Base-by-base conservation (phyloP, 1,140 invertebrate genomes). In the Drosophila dunni region DNA sequence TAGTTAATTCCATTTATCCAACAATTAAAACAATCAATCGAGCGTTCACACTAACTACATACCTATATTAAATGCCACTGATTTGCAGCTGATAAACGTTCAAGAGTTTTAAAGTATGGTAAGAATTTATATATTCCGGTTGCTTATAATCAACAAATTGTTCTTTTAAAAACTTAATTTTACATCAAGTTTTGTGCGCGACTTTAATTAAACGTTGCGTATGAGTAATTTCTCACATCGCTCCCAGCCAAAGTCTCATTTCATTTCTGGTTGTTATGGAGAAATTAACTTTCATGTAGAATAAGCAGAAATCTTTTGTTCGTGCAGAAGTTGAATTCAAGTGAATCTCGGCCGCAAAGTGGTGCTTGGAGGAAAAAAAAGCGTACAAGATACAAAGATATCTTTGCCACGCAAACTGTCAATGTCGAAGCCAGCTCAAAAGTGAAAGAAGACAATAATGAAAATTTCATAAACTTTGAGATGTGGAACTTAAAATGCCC, bases 381-480 rank as follows among this genome's bases (percentile, higher is more conserved):
- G 45, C 17, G 17, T 1, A 50, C 1, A 29, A 33, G 24, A 50
- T 50, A 29, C 24, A 29, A 29, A 29, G 20, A 50, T 50, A 50
- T 50, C 48, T 29, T 50, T 24, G 4, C 10, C 48, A 33, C 10
- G 20, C 48, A 36, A 34, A 53, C 34, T 36, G 33, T 53, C 50
- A 53, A 53, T 53, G 50, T 36, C 50, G 34, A 36, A 53, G 50
- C 36, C 50, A 34, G 33, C 50, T 34, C 50, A 34, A 53, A 29
- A 29, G 24, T 13, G 29, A 13, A 33, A 33, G 50, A 13, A 29
- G 15, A 36, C 13, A 15, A 53, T 3, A 36, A 15, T 15, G 34
- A 34, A 2, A 53, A 53, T 9, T 7, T 7, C 15, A 7, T 9
- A 3, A 7, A 7, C n/a, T 10, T 9, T 13, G 3, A 24, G 20